Evolutionary conservation across 2,888 invertebrate genomes (phyloP).

Genomic region (Xanthorhoe designata): DNA sequence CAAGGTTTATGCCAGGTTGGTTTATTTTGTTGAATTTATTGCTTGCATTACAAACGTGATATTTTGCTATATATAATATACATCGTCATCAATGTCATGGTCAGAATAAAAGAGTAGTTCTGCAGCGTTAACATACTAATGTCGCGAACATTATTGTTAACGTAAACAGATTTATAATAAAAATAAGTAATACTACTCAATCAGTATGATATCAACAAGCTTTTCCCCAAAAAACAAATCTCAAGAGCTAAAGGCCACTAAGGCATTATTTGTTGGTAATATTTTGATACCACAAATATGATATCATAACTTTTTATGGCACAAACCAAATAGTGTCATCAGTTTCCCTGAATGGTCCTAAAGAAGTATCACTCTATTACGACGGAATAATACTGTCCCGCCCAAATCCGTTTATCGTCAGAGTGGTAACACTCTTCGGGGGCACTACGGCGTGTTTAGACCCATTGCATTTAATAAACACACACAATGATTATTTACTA

Average conservation of each 20-base stretch:
- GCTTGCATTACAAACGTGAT: slow-evolving; percentile 24
- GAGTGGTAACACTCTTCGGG: slow-evolving; percentile 65
- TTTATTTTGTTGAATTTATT: slow-evolving; percentile 22
- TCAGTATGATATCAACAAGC: slow-evolving; percentile 38
- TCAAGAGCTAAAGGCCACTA: slow-evolving; percentile 50
- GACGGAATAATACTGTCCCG: slow-evolving; percentile 68
- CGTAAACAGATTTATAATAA: slow-evolving; percentile 29
- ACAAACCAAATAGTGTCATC: slow-evolving; percentile 78
- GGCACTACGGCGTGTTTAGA: slow-evolving; percentile 64
- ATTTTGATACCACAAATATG: slow-evolving; percentile 75
- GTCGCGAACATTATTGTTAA: slow-evolving; percentile 28
- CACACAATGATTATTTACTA: slow-evolving; percentile 19
- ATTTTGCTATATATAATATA: not conserved
- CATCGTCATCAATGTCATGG: slow-evolving; percentile 19
- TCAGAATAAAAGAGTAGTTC: slow-evolving; percentile 20
- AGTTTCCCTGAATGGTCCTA: slow-evolving; percentile 72
- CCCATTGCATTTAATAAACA: slow-evolving; percentile 68
- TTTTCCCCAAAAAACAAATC: slow-evolving; percentile 52
- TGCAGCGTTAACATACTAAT: slow-evolving; percentile 29
- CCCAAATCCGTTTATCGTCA: slow-evolving; percentile 78
- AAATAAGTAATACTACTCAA: slow-evolving; percentile 14
- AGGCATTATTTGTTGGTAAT: slow-evolving; percentile 69
- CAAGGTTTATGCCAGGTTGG: slow-evolving; percentile 23
- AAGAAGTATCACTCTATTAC: slow-evolving; percentile 78
- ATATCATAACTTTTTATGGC: slow-evolving; percentile 80